A percentile compares a stretch with the other conserved stretches of the same genome.
These are phyloP conservation scores for Aricia artaxerxes DNA, from an alignment of 2,888 invertebrate genomes.

Conservation along the genomic window DNA sequence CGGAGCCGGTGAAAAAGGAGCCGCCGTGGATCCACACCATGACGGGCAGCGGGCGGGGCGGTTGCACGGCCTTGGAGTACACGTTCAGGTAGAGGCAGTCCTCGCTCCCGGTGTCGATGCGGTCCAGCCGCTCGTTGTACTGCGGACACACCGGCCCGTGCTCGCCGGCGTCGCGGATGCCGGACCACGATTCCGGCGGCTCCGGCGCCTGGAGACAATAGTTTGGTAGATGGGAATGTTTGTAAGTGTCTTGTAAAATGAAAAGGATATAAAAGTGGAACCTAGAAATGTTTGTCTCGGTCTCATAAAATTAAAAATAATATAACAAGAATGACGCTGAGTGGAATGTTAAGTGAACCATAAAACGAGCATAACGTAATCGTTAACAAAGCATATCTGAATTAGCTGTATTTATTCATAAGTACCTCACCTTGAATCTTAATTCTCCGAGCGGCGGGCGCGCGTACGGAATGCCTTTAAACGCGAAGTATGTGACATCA, in stretches of 20 bases:
- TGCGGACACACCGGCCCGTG: conserved; percentile 73
- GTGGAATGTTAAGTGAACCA: not conserved
- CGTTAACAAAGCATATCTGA: not conserved
- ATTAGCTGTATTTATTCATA: not conserved
- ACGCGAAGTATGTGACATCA: conserved; percentile 61
- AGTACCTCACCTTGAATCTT: conserved; percentile 79
- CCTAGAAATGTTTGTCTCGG: not conserved
- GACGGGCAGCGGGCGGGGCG: conserved; percentile 55
- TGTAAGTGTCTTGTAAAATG: not conserved
- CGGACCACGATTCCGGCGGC: conserved; percentile 65
- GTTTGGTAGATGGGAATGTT: not conserved
- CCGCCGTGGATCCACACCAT: conserved; percentile 78
- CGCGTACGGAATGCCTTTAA: conserved; percentile 82
- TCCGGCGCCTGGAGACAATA: conserved; percentile 60
- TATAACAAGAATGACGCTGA: not conserved
- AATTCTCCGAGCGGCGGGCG: conserved; percentile 79
- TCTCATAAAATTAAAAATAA: not conserved
- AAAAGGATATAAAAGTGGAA: not conserved
- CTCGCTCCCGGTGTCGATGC: conserved; percentile 77
- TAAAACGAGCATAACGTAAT: not conserved
- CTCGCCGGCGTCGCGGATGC: conserved; percentile 60
- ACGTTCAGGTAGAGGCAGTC: conserved; percentile 87
- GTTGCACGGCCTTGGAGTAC: conserved; percentile 68
- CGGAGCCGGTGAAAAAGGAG: conserved; percentile 74
- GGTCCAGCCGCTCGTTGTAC: conserved; percentile 71